Conservation (phyloP, 2,113 vertebrate genomes). For the Colinus virginianus region DNA sequence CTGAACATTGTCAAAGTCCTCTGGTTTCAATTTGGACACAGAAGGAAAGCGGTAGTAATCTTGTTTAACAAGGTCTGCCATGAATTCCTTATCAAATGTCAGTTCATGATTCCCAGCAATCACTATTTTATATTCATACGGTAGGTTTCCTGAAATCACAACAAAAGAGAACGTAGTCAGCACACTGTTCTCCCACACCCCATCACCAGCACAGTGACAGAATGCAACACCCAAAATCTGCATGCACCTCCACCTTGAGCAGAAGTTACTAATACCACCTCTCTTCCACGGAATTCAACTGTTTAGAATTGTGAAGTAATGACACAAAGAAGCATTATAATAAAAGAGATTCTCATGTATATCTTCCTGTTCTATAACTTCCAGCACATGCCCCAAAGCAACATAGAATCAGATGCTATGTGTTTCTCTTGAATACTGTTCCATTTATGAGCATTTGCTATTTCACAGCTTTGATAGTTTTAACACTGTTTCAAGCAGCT, state of each 20-base stretch:
- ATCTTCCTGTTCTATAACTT: not conserved
- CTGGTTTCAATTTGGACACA: constrained; percentile 99
- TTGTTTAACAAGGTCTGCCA: constrained; percentile 99
- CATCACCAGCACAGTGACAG: constrained; percentile 7
- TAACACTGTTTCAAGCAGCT: not conserved
- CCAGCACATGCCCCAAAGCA: not conserved
- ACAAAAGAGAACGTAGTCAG: constrained; percentile 77
- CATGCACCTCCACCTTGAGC: constrained; percentile 17
- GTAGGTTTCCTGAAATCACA: constrained; percentile 90
- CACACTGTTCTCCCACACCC: constrained; percentile 68
- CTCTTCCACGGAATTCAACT: not conserved
- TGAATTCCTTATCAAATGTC: constrained; percentile 99
- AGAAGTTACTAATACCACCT: not conserved
- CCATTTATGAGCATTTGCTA: not conserved
- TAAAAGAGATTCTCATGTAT: not conserved
- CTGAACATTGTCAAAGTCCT: constrained; percentile 99
- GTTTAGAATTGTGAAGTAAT: not conserved
- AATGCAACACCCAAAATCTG: not conserved
- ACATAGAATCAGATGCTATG: not conserved
- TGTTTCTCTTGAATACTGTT: not conserved
- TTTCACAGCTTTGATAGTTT: not conserved
- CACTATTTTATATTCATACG: constrained; percentile 99
- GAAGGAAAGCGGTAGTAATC: constrained; percentile 99
- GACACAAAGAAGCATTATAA: not conserved
- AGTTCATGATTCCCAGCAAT: constrained; percentile 99